These are phyloP conservation scores for Chaetophractus vellerosus DNA, from an alignment of 2,797 vertebrate species.

Conservation along the genomic window DNA sequence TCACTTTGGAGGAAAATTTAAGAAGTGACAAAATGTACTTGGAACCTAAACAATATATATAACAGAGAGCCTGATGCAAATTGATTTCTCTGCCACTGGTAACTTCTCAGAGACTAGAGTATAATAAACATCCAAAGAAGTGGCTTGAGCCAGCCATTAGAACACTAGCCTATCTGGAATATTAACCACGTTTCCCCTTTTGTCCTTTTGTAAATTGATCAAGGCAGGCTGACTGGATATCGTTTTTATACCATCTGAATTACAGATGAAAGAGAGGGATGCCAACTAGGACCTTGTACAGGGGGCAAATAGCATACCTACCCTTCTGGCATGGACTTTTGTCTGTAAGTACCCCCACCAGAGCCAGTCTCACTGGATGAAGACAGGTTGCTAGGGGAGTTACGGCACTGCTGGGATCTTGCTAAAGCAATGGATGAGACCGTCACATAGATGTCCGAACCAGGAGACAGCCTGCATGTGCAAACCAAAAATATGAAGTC, in stretches of 20 bases:
- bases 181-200: neutral
- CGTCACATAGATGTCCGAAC: slow-evolving; percentile 96
- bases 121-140: neutral
- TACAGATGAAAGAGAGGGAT: neutral
- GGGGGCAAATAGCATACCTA: slow-evolving; percentile 85
- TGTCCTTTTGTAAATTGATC: neutral
- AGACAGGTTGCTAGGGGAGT: slow-evolving; percentile 94
- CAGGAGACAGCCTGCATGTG: slow-evolving; percentile 94
- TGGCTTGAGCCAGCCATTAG: neutral
- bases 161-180: neutral
- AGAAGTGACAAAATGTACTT: slow-evolving; percentile 46
- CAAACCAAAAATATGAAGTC: slow-evolving; percentile 77
- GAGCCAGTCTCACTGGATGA: slow-evolving; percentile 95
- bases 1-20: slow-evolving; percentile 63
- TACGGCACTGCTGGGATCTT: slow-evolving; percentile 94
- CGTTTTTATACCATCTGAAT: neutral
- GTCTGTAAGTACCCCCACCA: slow-evolving; percentile 93
- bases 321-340: slow-evolving; percentile 97
- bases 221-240: neutral
- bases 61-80: slow-evolving; percentile 43
- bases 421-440: slow-evolving; percentile 96
- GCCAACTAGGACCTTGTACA: neutral
- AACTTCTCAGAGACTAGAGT: neutral
- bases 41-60: slow-evolving; percentile 8
- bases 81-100: neutral